Percentiles rank a stretch among this genome's conserved stretches.
phyloP scores from a whole-genome alignment of 2,113 vertebrate genomes.

The Oplegnathus fasciatus region DNA sequence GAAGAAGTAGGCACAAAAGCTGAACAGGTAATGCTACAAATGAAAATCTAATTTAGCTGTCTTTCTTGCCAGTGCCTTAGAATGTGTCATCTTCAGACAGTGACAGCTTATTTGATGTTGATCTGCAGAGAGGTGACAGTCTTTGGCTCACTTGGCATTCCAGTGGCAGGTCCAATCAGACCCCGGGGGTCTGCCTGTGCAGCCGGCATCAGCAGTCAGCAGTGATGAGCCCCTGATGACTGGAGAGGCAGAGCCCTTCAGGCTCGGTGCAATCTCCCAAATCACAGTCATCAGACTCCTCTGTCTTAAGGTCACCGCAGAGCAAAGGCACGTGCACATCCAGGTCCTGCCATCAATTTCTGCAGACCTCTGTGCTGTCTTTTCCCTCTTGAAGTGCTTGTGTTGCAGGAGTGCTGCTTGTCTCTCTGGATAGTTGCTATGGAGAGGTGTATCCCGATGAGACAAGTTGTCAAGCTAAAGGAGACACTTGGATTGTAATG shows the following conservation, averaged over 20 bases:
- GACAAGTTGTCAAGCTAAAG: slow-evolving; percentile 24
- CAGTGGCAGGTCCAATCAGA: slow-evolving; percentile 61
- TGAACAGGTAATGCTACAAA: neutral
- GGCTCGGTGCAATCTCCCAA: slow-evolving; percentile 57
- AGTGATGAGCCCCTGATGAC: slow-evolving; percentile 65
- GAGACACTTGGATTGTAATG: slow-evolving; percentile 22
- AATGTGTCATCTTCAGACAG: neutral
- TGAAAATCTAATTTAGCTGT: slow-evolving; percentile 11
- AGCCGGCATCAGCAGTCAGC: slow-evolving; percentile 50
- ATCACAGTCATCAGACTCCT: slow-evolving; percentile 60
- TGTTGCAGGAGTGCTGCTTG: slow-evolving; percentile 21
- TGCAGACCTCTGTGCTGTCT: slow-evolving; percentile 25
- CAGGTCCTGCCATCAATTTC: slow-evolving; percentile 35
- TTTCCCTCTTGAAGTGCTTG: neutral
- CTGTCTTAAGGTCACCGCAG: slow-evolving; percentile 53
- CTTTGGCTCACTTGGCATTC: slow-evolving; percentile 58
- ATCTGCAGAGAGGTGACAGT: slow-evolving; percentile 44
- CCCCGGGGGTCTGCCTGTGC: slow-evolving; percentile 37
- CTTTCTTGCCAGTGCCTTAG: neutral
- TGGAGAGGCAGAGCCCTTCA: slow-evolving; percentile 52
- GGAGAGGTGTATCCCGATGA: slow-evolving; percentile 27
- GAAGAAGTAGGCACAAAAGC: neutral
- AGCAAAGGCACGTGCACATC: slow-evolving; percentile 19
- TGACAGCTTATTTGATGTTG: slow-evolving; percentile 16
- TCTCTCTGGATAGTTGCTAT: slow-evolving; percentile 37